phyloP scores from a whole-genome alignment of 2,888 invertebrate genomes.

The Conops quadrifasciatus region DNA sequence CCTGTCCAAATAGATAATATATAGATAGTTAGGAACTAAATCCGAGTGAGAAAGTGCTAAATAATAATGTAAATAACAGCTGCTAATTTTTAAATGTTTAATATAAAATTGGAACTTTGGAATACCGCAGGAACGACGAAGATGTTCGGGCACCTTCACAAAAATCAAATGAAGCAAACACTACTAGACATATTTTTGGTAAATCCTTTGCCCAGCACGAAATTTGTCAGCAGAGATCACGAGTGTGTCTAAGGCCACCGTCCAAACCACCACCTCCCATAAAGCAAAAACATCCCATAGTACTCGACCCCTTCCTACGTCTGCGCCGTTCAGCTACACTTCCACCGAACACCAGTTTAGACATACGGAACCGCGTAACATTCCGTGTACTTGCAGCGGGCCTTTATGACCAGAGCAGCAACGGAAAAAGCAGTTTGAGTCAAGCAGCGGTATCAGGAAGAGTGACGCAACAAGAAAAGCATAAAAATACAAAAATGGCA shows the following conservation, averaged over 20 bases:
- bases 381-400: conserved; percentile 54
- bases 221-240: conserved; percentile 28
- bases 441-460: conserved; percentile 8
- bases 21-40: too few relatives aligned
- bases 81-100: too few relatives aligned
- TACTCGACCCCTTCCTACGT: background rate
- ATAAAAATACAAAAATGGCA: conserved; percentile 72
- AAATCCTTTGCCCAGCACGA: conserved; percentile 31
- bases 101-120: too few relatives aligned
- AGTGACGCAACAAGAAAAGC: background rate
- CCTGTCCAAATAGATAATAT: too few relatives aligned
- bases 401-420: conserved; percentile 39
- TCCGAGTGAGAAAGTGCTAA: too few relatives aligned
- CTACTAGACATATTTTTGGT: conserved; percentile 8
- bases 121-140: conserved; percentile 52
- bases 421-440: conserved; percentile 32
- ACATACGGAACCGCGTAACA: conserved; percentile 56
- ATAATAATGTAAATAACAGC: too few relatives aligned
- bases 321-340: conserved; percentile 62
- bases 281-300: conserved; percentile 10
- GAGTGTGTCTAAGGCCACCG: conserved; percentile 46
- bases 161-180: conserved; percentile 34
- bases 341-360: conserved; percentile 58
- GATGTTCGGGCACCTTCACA: conserved; percentile 40
- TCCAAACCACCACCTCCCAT: conserved; percentile 48